These are phyloP conservation scores for Brachymystax lenok DNA, from an alignment of 2,797 vertebrate genomes.

Conservation along the genomic window DNA sequence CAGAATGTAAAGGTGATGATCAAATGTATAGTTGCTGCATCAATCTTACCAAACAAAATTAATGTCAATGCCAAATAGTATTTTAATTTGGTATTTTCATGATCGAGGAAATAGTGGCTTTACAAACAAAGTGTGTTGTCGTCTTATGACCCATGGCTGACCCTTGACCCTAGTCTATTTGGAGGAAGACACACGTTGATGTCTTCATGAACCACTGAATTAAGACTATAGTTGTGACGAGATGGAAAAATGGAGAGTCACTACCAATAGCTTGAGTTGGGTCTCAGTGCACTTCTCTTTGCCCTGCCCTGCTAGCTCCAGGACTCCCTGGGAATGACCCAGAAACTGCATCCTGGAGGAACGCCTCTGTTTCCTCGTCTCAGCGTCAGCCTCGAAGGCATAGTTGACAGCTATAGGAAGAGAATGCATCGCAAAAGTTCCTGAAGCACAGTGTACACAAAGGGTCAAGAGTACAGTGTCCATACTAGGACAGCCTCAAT, in stretches of 20 bases:
- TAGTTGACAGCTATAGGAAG: slow-evolving; percentile 75
- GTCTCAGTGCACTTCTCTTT: slow-evolving; percentile 69
- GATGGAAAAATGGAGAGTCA: not conserved
- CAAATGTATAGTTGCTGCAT: too few relatives aligned
- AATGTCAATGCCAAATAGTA: too few relatives aligned
- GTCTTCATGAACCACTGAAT: too few relatives aligned
- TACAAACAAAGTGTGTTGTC: too few relatives aligned
- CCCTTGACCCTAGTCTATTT: too few relatives aligned
- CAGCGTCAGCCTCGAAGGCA: slow-evolving; percentile 79
- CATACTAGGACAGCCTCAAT: too few relatives aligned
- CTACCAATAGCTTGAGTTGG: slow-evolving; percentile 80
- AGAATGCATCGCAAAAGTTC: slow-evolving; percentile 20
- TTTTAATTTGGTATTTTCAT: too few relatives aligned
- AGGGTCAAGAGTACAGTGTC: not conserved
- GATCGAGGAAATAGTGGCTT: too few relatives aligned
- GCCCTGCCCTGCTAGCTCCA: slow-evolving; percentile 74
- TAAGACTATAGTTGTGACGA: not conserved
- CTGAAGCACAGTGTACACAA: not conserved
- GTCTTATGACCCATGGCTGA: too few relatives aligned
- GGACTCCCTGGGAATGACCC: slow-evolving; percentile 54
- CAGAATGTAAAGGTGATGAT: too few relatives aligned
- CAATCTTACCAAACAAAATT: too few relatives aligned
- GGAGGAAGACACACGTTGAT: too few relatives aligned
- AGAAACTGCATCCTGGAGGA: slow-evolving; percentile 76
- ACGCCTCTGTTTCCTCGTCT: slow-evolving; percentile 70